phyloP scores from a whole-genome alignment of 1,140 invertebrate species.

The Aporrectodea caliginosa region DNA sequence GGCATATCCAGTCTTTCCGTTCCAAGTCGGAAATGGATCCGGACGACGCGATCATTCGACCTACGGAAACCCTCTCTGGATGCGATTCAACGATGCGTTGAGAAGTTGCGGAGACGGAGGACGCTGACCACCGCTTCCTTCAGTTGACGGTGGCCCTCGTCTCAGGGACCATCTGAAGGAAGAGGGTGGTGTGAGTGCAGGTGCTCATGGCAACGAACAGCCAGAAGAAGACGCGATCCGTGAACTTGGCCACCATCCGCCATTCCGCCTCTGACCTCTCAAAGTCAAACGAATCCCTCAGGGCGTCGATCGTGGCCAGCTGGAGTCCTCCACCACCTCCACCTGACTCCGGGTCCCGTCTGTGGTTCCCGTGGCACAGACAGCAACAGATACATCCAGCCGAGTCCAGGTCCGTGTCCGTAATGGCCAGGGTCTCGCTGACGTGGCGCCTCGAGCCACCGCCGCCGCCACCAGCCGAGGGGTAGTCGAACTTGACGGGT shows the following conservation, averaged over 20 bases:
- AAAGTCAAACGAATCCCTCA: conserved; percentile 1
- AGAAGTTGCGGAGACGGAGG: too few relatives aligned
- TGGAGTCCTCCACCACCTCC: background rate
- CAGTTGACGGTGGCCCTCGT: background rate
- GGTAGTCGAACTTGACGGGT: background rate
- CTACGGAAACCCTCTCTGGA: too few relatives aligned
- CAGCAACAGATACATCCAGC: conserved; percentile 6
- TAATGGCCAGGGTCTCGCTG: conserved; percentile 11
- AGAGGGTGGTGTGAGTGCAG: conserved; percentile 9
- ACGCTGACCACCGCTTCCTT: too few relatives aligned
- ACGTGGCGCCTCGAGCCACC: background rate
- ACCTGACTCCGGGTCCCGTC: background rate
- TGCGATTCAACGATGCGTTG: too few relatives aligned
- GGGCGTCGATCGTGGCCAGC: background rate
- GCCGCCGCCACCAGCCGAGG: background rate
- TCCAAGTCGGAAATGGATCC: too few relatives aligned
- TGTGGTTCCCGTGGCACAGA: background rate
- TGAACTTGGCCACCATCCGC: conserved; percentile 32
- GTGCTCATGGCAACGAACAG: conserved; percentile 31
- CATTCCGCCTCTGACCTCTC: conserved; percentile 29
- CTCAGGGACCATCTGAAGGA: conserved; percentile 28
- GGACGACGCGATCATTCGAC: too few relatives aligned
- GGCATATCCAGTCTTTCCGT: too few relatives aligned
- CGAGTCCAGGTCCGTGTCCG: conserved; percentile 22
- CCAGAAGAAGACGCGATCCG: conserved; percentile 35